Evolutionary conservation across 2,797 vertebrate species (phyloP).

Genomic region (Notolabrus celidotus): DNA sequence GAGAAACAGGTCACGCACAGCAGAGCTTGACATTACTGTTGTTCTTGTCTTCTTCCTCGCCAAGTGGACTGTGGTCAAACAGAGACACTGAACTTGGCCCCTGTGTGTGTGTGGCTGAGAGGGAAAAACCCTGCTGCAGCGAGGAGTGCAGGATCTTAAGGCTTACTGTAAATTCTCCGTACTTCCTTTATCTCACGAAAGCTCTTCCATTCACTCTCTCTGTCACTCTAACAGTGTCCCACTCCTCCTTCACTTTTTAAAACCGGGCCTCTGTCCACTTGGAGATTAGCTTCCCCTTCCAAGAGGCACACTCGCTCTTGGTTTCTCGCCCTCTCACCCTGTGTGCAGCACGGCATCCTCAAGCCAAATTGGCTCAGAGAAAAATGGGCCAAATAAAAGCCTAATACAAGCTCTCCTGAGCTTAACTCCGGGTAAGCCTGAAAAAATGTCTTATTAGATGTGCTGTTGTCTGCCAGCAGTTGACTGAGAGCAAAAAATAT

Average conservation of each 20-base stretch:
- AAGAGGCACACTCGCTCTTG: constrained; percentile 66
- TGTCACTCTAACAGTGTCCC: constrained; percentile 12
- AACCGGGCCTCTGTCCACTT: constrained; percentile 47
- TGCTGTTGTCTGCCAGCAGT: constrained; percentile 59
- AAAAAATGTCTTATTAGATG: constrained; percentile 60
- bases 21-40: constrained; percentile 66
- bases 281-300: constrained; percentile 49
- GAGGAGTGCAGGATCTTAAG: constrained; percentile 17
- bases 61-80: constrained; percentile 57
- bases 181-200: constrained; percentile 23
- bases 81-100: constrained; percentile 24
- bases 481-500: constrained; percentile 64
- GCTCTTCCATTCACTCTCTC: constrained; percentile 14
- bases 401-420: constrained; percentile 54
- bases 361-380: constrained; percentile 74
- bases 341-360: constrained; percentile 49
- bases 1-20: constrained; percentile 66
- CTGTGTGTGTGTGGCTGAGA: constrained; percentile 18
- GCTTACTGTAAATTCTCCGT: constrained; percentile 44
- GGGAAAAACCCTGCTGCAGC: neutral
- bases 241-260: constrained; percentile 40
- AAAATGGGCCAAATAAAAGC: constrained; percentile 66
- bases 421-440: constrained; percentile 61
- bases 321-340: constrained; percentile 67
- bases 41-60: constrained; percentile 61